Evolutionary conservation across 2,888 invertebrate genomes (phyloP).

Genomic region (Scaptomyza cyrtandrae): DNA sequence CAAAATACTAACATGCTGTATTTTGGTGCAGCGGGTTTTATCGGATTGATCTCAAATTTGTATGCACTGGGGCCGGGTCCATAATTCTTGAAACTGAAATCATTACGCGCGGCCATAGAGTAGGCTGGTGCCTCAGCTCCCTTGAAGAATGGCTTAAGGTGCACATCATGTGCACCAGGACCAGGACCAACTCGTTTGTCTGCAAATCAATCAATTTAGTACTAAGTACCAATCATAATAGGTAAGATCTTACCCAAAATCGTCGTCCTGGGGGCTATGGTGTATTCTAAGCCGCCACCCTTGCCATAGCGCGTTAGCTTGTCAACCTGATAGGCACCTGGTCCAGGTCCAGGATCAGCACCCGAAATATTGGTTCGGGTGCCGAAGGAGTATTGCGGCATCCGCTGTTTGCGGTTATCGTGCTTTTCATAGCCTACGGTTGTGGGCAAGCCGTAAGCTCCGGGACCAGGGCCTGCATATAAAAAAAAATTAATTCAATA

Average conservation of each 20-base stretch:
- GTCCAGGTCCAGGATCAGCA: conserved; percentile 77
- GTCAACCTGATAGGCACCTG: conserved; percentile 78
- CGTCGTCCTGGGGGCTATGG: conserved; percentile 84
- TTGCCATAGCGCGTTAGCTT: conserved; percentile 79
- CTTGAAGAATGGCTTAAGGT: conserved; percentile 70
- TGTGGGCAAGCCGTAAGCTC: conserved; percentile 86
- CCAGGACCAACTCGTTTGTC: conserved; percentile 80
- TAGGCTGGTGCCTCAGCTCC: conserved; percentile 85
- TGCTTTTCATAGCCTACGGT: conserved; percentile 86
- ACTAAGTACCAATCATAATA: neutral
- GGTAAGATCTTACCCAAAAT: conserved; percentile 52
- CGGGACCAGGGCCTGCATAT: conserved; percentile 87
- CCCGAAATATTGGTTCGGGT: conserved; percentile 47
- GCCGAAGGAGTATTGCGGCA: conserved; percentile 84
- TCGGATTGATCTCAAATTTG: conserved; percentile 60
- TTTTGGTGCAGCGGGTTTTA: conserved; percentile 71
- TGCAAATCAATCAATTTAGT: conserved; percentile 21
- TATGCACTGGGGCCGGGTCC: conserved; percentile 82
- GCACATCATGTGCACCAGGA: conserved; percentile 80
- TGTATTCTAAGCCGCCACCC: conserved; percentile 83
- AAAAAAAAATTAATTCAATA: neutral
- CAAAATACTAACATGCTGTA: conserved; percentile 79
- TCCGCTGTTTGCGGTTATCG: conserved; percentile 86
- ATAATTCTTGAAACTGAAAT: conserved; percentile 52
- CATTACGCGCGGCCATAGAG: conserved; percentile 85